phyloP scores from a whole-genome alignment of 2,797 vertebrate genomes.

The Melanotaenia maccullochi region DNA sequence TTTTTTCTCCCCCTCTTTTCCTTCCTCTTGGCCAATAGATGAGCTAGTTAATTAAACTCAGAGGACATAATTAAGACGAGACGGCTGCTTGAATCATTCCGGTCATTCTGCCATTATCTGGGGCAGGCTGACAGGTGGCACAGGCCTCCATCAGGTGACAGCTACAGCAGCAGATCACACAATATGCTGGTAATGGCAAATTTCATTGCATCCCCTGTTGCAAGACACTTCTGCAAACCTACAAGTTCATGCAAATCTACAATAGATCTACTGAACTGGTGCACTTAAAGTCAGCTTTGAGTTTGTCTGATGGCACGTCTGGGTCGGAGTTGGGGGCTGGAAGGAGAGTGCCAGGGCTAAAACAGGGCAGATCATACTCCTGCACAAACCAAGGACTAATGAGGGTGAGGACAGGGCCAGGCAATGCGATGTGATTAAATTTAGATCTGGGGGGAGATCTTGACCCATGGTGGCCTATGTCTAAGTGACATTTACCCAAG shows the following conservation, averaged over 20 bases:
- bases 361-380: constrained; percentile 77
- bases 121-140: constrained; percentile 91
- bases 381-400: constrained; percentile 84
- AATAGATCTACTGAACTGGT: constrained; percentile 32
- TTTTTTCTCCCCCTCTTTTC: not conserved
- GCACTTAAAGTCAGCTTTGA: constrained; percentile 39
- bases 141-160: constrained; percentile 89
- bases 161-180: constrained; percentile 76
- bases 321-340: constrained; percentile 58
- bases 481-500: constrained; percentile 89
- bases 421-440: constrained; percentile 86
- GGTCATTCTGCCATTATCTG: constrained; percentile 95
- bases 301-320: constrained; percentile 43
- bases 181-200: constrained; percentile 35
- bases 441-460: constrained; percentile 88
- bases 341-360: constrained; percentile 62
- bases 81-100: constrained; percentile 91
- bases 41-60: constrained; percentile 98
- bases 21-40: constrained; percentile 89
- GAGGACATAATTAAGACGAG: constrained; percentile 98
- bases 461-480: constrained; percentile 83
- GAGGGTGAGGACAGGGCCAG: constrained; percentile 84
- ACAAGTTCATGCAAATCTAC: constrained; percentile 33
- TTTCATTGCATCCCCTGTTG: constrained; percentile 51
- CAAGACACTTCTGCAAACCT: constrained; percentile 36